A percentile compares a stretch with the other conserved stretches of the same genome.
phyloP scores from a whole-genome alignment of 2,113 vertebrate genomes.

The Fukomys damarensis region DNA sequence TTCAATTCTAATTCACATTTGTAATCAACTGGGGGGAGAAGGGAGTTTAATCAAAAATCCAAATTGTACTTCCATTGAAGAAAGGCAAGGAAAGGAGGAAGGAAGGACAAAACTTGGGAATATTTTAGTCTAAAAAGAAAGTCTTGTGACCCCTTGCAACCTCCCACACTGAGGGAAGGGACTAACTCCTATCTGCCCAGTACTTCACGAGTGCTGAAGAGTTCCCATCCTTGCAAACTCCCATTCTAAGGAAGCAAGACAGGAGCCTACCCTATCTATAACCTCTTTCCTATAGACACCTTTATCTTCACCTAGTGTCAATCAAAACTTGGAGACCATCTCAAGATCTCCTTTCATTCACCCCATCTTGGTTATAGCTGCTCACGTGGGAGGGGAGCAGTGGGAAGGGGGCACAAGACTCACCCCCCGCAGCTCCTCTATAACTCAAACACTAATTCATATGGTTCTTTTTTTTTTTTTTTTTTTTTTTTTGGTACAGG shows the following conservation, averaged over 20 bases:
- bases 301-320: neutral
- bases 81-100: neutral
- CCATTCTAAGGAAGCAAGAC: rapidly evolving
- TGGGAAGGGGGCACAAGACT: neutral
- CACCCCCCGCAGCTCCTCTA: rapidly evolving
- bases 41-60: neutral
- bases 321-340: neutral
- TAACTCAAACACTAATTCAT: neutral
- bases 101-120: neutral
- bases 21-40: neutral
- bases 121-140: neutral
- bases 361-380: neutral
- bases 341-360: neutral
- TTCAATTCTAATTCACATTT: neutral
- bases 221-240: neutral
- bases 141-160: neutral
- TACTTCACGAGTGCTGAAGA: rapidly evolving
- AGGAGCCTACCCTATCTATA: no score
- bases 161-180: neutral
- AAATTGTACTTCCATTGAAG: neutral
- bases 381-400: neutral
- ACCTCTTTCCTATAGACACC: neutral
- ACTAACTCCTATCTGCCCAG: neutral
- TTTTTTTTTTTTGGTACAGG: no score
- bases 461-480: no score